A percentile compares a stretch with the other conserved stretches of the same genome.
These are phyloP conservation scores for Parthenolecanium corni DNA, from an alignment of 2,888 invertebrate genomes.

Conservation along the genomic window DNA sequence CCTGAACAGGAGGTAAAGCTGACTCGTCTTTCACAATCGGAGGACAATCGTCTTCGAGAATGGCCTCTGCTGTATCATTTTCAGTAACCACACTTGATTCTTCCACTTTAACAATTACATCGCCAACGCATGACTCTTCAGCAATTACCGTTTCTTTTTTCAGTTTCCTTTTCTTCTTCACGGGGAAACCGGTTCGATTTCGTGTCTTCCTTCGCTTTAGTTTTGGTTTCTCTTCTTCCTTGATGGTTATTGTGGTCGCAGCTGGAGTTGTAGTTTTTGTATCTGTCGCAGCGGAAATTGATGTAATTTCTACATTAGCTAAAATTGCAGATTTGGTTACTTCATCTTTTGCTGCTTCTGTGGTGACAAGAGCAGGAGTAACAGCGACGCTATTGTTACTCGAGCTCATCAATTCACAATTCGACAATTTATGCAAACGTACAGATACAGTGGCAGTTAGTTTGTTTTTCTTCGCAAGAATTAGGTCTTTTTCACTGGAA, in stretches of 20 bases:
- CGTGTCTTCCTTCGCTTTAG: slow-evolving; percentile 52
- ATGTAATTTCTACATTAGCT: no score
- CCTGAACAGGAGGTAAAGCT: neutral
- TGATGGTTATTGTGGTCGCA: neutral
- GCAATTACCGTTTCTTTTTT: slow-evolving; percentile 43
- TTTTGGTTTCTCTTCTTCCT: slow-evolving; percentile 31
- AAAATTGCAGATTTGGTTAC: no score
- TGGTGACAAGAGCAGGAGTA: no score
- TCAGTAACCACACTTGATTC: slow-evolving; percentile 8
- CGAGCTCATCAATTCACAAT: neutral
- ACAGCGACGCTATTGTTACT: neutral
- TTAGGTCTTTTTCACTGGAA: neutral
- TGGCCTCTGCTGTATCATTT: neutral
- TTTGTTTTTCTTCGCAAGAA: slow-evolving; percentile 6
- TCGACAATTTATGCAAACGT: slow-evolving; percentile 6
- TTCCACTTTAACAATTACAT: neutral
- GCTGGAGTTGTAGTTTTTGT: no score
- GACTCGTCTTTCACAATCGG: slow-evolving; percentile 8
- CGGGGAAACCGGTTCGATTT: slow-evolving; percentile 80
- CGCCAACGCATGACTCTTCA: slow-evolving; percentile 1
- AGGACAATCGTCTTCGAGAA: neutral
- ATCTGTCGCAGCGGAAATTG: no score
- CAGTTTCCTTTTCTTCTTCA: slow-evolving; percentile 62
- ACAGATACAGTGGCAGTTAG: slow-evolving; percentile 4
- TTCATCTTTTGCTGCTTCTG: no score